Conservation (phyloP, 2,113 vertebrate species). For the Saguinus midas region DNA sequence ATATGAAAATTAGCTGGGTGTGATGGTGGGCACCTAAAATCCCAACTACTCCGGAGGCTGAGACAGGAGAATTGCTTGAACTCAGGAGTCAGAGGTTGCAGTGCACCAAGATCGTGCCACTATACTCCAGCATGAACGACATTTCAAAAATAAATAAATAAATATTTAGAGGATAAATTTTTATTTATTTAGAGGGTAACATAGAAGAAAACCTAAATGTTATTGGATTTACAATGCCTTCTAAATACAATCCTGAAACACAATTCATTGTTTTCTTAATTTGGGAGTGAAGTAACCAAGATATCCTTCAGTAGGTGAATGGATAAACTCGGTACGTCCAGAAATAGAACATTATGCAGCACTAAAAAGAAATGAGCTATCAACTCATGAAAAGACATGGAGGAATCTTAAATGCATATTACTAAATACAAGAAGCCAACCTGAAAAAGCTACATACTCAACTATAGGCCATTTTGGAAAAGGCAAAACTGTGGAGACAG, state of each 20-base stretch:
- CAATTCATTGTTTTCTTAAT: background rate
- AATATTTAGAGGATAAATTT: background rate
- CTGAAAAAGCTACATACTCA: background rate
- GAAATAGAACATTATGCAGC: background rate
- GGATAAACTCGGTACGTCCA: background rate
- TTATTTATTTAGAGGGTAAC: background rate
- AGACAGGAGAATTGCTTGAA: background rate
- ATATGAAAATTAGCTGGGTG: background rate
- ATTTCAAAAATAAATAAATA: background rate
- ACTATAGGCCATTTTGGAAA: background rate
- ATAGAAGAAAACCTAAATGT: background rate
- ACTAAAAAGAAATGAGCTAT: constrained; percentile 31
- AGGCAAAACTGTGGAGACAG: background rate
- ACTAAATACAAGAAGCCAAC: background rate
- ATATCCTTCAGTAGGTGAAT: background rate
- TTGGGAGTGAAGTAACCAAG: background rate
- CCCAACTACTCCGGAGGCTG: background rate
- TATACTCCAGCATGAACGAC: background rate
- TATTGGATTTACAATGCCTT: background rate
- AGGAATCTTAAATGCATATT: background rate
- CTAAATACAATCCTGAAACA: background rate
- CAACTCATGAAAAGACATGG: background rate
- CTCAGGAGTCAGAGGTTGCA: background rate
- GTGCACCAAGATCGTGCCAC: background rate
- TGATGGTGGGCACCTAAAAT: background rate